Conservation (phyloP, 2,888 invertebrate species). For the Oxyteleia sp. region DNA sequence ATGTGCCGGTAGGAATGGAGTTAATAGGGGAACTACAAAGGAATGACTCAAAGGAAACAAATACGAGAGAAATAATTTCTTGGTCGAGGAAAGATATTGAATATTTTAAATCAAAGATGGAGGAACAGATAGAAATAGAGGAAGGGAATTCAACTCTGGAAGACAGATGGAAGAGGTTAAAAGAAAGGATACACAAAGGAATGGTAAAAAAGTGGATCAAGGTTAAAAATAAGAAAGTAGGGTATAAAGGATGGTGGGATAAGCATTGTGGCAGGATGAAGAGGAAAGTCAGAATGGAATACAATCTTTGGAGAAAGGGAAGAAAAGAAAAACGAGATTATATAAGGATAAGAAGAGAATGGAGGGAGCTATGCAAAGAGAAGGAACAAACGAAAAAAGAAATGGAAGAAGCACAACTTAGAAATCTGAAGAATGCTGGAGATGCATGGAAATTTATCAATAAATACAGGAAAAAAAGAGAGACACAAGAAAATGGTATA, state of each 20-base stretch:
- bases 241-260: neutral
- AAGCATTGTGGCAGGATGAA: neutral
- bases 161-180: too few relatives aligned
- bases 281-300: neutral
- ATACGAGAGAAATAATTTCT: too few relatives aligned
- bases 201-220: too few relatives aligned
- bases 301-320: neutral
- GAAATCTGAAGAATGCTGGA: neutral
- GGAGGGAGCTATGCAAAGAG: conserved; percentile 3
- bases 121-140: too few relatives aligned
- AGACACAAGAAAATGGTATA: too few relatives aligned
- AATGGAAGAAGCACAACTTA: conserved; percentile 2
- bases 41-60: too few relatives aligned
- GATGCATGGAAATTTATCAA: conserved; percentile 22
- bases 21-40: too few relatives aligned
- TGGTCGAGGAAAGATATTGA: too few relatives aligned
- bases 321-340: neutral
- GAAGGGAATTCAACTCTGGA: too few relatives aligned
- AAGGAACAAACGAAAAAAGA: neutral
- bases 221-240: neutral
- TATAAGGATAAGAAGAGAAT: neutral
- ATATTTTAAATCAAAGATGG: too few relatives aligned
- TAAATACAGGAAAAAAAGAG: neutral
- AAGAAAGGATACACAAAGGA: too few relatives aligned
- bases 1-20: too few relatives aligned